Percentiles rank a stretch among this genome's conserved stretches.
Evolutionary conservation across 2,797 vertebrate species (phyloP).

Genomic region (Antrozous pallidus): DNA sequence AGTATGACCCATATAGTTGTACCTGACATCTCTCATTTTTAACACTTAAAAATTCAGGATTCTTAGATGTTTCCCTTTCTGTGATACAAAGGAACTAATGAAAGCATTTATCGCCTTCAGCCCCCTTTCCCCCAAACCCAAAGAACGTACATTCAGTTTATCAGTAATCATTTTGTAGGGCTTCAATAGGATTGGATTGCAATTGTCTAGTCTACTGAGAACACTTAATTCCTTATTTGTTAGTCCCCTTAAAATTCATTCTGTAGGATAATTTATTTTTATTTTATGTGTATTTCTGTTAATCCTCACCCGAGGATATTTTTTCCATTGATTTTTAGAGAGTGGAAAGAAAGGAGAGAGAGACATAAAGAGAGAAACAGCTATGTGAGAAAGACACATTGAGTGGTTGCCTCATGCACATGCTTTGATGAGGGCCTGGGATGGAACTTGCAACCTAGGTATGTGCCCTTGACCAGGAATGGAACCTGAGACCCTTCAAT

Average conservation of each 20-base stretch:
- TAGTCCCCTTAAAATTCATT: background rate
- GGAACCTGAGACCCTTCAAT: no score
- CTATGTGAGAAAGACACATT: no score
- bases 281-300: no score
- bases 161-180: background rate
- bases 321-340: no score
- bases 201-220: background rate
- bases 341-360: no score
- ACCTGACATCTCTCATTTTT: constrained; percentile 37
- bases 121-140: background rate
- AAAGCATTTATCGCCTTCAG: background rate
- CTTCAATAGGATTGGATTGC: background rate
- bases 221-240: constrained; percentile 9
- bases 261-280: background rate
- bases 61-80: constrained; percentile 10
- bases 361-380: no score
- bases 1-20: background rate
- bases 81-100: constrained; percentile 28
- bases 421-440: no score
- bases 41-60: constrained; percentile 31
- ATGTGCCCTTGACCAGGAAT: no score
- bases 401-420: no score
- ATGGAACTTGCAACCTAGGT: no score
- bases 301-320: no score
- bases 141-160: constrained; percentile 29